Base-by-base conservation (phyloP, 1,140 invertebrate genomes). In the Apis dorsata region DNA sequence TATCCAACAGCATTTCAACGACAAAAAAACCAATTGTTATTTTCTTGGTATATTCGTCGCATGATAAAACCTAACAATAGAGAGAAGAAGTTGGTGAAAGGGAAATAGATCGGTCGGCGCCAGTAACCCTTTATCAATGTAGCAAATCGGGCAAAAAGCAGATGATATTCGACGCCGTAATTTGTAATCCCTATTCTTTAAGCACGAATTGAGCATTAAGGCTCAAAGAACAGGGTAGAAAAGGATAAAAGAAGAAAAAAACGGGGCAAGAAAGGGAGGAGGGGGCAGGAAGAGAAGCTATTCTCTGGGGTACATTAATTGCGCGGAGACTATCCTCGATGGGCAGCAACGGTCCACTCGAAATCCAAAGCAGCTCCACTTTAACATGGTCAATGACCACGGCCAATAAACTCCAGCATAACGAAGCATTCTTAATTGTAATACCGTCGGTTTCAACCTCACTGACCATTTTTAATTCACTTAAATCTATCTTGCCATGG, bases 401-500 rank as follows among this genome's bases (percentile, higher is more conserved):
- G 71, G 82, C 81, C 86, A 78, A 83, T 89, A 79, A 79, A 66
- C 74, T 86, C 77, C 69, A 79, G 85, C 86, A 90, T 91, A 92
- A 92, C 91, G 92, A 92, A 88, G 90, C 92, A 89, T 92, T 89
- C 90, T 90, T 92, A 92, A 93, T 92, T 89, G 87, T 91, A 92
- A 93, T 92, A 90, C 87, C 84, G 81, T 92, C 90, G 80, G 73
- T 75, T 88, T 89, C 90, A 86, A 87, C 86, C 86, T 87, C 85
- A 83, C 84, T 84, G 90, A 89, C 90, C 87, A 91, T 89, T 91
- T 90, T 90, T 93, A 91, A 92, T 92, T 86, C 75, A 85, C 88
- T 92, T 90, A 91, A 86, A 84, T 79, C 62, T 70, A 77, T 49
- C 81, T 60, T 66, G 59, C 69, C 79, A 79, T 86, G 69, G 49